These are phyloP conservation scores for Scortum barcoo DNA, from an alignment of 2,113 vertebrate species.

Conservation along the genomic window DNA sequence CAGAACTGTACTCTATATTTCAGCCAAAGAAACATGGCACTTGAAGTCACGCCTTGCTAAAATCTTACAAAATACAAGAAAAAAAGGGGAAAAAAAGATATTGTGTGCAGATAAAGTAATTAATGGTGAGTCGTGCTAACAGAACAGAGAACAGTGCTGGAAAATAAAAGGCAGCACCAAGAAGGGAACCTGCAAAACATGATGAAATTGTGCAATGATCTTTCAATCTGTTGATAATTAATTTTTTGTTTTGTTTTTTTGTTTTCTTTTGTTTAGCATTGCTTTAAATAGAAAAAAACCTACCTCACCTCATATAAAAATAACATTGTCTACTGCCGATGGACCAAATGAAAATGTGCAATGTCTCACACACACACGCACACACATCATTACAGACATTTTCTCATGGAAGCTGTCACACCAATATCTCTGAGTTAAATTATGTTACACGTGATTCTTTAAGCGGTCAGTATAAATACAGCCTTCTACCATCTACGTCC, in stretches of 20 bases:
- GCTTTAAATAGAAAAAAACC: slow-evolving; percentile 13
- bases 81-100: no score
- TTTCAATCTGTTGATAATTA: background rate
- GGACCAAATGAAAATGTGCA: slow-evolving; percentile 19
- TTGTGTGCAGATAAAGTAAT: background rate
- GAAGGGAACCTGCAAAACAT: background rate
- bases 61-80: background rate
- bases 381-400: background rate
- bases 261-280: no score
- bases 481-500: background rate
- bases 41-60: background rate
- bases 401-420: slow-evolving; percentile 13
- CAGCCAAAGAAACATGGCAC: background rate
- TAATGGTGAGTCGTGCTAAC: background rate
- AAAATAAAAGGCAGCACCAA: background rate
- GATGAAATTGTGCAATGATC: background rate
- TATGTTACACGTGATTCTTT: slow-evolving; percentile 1
- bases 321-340: background rate
- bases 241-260: no score
- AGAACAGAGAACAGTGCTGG: background rate
- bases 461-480: slow-evolving; percentile 3
- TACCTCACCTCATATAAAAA: slow-evolving; percentile 12
- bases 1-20: background rate
- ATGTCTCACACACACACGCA: background rate
- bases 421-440: background rate